These are phyloP conservation scores for Plagodis pulveraria DNA, from an alignment of 2,888 invertebrate species.

Conservation along the genomic window DNA sequence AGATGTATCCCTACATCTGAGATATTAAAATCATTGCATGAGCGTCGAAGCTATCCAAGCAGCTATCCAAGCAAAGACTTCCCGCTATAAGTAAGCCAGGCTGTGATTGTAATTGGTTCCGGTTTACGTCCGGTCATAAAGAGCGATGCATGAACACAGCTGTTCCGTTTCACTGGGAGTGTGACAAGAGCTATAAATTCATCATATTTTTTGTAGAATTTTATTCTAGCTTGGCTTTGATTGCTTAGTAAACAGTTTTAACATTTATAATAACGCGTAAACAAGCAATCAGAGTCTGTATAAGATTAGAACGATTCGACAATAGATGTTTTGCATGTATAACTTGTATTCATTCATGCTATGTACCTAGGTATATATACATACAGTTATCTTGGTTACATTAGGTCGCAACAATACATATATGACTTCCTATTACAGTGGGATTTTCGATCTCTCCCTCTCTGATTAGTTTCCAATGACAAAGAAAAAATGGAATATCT, in stretches of 20 bases:
- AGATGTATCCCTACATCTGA: too few species aligned
- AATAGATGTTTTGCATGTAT: too few species aligned
- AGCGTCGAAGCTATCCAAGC: not conserved
- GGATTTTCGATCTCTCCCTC: slow-evolving; percentile 6
- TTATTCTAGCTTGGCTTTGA: too few species aligned
- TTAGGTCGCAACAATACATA: not conserved
- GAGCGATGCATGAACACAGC: slow-evolving; percentile 38
- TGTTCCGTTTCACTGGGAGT: slow-evolving; percentile 7
- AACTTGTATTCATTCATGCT: too few species aligned
- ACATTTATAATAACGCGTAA: too few species aligned
- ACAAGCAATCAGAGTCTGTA: too few species aligned
- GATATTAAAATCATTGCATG: not conserved
- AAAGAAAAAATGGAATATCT: slow-evolving; percentile 3
- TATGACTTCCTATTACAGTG: slow-evolving; percentile 18
- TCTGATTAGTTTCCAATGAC: slow-evolving; percentile 32
- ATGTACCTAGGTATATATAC: too few species aligned
- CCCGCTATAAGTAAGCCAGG: slow-evolving; percentile 15
- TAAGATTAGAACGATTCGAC: too few species aligned
- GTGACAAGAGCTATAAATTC: slow-evolving; percentile 12
- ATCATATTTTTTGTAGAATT: slow-evolving; percentile 5
- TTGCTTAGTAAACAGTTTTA: too few species aligned
- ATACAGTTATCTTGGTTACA: too few species aligned
- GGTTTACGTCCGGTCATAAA: slow-evolving; percentile 54
- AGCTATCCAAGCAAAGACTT: slow-evolving; percentile 14
- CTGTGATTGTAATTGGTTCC: slow-evolving; percentile 44